phyloP scores from a whole-genome alignment of 2,113 vertebrate genomes.

The Piprites chloris region DNA sequence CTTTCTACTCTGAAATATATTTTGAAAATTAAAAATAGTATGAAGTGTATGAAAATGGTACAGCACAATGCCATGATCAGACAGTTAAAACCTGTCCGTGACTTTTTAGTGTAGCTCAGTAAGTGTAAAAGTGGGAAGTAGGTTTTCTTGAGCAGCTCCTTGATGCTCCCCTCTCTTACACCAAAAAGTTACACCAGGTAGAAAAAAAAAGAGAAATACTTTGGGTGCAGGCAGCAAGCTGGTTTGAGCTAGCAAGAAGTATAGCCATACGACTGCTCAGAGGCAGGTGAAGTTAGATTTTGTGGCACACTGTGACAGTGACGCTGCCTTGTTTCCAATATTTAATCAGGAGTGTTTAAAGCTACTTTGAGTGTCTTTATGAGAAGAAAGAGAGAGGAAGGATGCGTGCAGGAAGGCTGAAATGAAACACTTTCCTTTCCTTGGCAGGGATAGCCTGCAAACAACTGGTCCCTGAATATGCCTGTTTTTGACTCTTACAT shows the following conservation, averaged over 20 bases:
- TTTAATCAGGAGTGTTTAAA: not conserved
- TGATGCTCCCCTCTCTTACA: not conserved
- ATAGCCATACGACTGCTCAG: not conserved
- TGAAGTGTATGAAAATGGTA: not conserved
- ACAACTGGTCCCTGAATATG: not conserved
- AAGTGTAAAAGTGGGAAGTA: not conserved
- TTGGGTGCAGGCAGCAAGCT: not conserved
- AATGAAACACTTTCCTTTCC: not conserved
- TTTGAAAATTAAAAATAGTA: not conserved
- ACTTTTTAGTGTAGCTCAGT: not conserved
- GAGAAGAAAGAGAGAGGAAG: not conserved
- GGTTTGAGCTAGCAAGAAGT: not conserved
- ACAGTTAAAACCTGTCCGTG: not conserved
- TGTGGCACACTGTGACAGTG: not conserved
- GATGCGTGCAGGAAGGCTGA: not conserved
- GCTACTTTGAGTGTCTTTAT: not conserved
- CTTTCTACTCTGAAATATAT: not conserved
- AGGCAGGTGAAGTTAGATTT: not conserved
- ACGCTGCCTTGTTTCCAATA: not conserved
- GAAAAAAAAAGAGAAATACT: not conserved
- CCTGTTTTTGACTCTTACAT: not conserved
- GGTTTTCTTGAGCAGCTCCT: not conserved
- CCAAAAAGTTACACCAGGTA: not conserved
- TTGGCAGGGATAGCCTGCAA: not conserved
- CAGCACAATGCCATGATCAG: not conserved